Conservation (phyloP, 2,888 invertebrate genomes). For the Synanthedon myopaeformis region DNA sequence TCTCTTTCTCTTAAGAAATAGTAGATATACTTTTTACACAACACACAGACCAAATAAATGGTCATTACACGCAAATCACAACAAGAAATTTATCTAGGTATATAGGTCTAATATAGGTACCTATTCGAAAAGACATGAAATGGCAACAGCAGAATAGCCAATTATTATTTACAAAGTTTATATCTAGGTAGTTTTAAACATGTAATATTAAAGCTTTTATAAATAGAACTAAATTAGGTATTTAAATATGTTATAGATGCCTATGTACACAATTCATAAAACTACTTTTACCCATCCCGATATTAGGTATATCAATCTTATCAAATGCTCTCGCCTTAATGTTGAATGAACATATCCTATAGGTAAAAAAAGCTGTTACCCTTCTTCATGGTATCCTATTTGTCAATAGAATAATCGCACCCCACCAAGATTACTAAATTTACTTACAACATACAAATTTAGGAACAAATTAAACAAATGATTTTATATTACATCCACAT, state of each 20-base stretch:
- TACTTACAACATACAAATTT: too few species aligned
- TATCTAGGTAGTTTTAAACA: slow-evolving; percentile 11
- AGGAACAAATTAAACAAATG: too few species aligned
- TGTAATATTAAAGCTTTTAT: slow-evolving; percentile 47
- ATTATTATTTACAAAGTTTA: slow-evolving; percentile 45
- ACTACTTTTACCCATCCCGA: slow-evolving; percentile 23
- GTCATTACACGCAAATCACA: too few species aligned
- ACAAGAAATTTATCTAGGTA: background rate
- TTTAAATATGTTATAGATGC: slow-evolving; percentile 17
- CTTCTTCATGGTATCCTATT: too few species aligned
- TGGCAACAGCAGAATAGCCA: slow-evolving; percentile 55
- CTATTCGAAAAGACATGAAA: slow-evolving; percentile 14
- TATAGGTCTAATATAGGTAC: background rate
- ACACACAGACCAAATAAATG: too few species aligned
- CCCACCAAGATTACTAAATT: too few species aligned
- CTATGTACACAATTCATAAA: slow-evolving; percentile 24
- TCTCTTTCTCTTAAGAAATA: background rate
- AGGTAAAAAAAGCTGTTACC: too few species aligned
- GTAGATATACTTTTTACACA: background rate
- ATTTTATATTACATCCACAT: too few species aligned
- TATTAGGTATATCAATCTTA: slow-evolving; percentile 4
- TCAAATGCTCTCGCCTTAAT: too few species aligned
- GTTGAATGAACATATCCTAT: too few species aligned
- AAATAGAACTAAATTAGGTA: slow-evolving; percentile 17
- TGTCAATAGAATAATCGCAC: too few species aligned